phyloP scores from a whole-genome alignment of 2,888 invertebrate genomes.

The Melinaea menophilus region DNA sequence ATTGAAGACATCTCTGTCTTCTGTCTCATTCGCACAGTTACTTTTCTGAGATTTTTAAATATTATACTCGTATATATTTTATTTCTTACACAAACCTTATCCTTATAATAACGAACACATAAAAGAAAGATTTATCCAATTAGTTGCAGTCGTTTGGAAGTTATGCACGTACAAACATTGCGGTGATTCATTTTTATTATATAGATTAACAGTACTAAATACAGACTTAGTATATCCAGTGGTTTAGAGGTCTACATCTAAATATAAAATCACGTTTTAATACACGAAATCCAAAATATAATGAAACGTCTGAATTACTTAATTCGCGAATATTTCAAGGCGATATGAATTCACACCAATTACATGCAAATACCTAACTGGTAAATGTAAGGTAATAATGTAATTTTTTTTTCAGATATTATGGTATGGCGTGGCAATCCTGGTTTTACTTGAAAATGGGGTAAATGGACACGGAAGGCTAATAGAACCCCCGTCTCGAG shows the following conservation, averaged over 20 bases:
- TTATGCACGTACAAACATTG: too few species aligned
- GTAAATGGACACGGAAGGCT: conserved; percentile 83
- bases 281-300: background rate
- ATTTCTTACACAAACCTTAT: too few species aligned
- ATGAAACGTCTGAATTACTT: background rate
- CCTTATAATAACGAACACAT: too few species aligned
- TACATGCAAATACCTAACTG: background rate
- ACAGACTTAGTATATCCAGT: background rate
- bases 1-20: too few species aligned
- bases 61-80: too few species aligned
- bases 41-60: too few species aligned
- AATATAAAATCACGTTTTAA: background rate
- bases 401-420: conserved; percentile 50
- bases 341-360: background rate
- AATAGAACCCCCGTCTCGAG: conserved; percentile 91
- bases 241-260: background rate
- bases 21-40: too few species aligned
- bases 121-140: too few species aligned
- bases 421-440: conserved; percentile 56
- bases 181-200: too few species aligned
- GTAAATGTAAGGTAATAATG: background rate
- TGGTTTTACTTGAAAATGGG: conserved; percentile 46
- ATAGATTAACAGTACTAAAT: too few species aligned
- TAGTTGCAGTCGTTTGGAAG: too few species aligned
- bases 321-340: conserved; percentile 1